These are phyloP conservation scores for Nezara viridula DNA, from an alignment of 2,888 invertebrate genomes.

Conservation along the genomic window DNA sequence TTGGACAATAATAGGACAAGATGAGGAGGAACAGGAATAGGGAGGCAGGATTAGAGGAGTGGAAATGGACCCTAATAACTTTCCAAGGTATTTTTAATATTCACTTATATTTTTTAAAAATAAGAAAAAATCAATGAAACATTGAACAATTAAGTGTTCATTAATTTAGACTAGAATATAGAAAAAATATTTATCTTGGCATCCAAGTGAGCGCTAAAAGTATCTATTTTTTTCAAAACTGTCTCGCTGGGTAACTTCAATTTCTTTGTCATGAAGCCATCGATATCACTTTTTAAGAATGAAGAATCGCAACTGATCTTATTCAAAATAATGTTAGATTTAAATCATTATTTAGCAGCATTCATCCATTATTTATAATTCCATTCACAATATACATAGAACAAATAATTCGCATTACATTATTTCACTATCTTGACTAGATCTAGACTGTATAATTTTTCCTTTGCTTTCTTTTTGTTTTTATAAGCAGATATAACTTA, in stretches of 20 bases:
- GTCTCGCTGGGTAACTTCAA: neutral
- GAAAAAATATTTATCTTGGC: neutral
- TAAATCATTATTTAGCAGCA: neutral
- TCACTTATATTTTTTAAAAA: neutral
- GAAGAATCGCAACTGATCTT: neutral
- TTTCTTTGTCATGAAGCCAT: neutral
- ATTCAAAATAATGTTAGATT: neutral
- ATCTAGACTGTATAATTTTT: neutral
- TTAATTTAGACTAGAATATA: neutral
- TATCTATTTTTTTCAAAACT: neutral
- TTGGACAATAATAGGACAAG: too few relatives aligned
- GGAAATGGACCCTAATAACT: too few relatives aligned
- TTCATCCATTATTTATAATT: neutral
- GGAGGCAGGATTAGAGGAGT: too few relatives aligned
- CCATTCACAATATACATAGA: neutral
- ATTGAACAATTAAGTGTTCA: neutral
- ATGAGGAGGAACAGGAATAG: too few relatives aligned
- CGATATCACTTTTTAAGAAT: neutral
- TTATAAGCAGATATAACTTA: neutral
- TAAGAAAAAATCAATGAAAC: slow-evolving; percentile 15
- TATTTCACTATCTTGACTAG: neutral
- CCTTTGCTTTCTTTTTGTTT: neutral
- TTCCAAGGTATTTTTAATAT: too few relatives aligned
- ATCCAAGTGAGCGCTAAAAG: neutral
- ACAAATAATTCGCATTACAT: neutral